Evolutionary conservation across 1,140 invertebrate species (phyloP).

Genomic region (Listronotus bonariensis): DNA sequence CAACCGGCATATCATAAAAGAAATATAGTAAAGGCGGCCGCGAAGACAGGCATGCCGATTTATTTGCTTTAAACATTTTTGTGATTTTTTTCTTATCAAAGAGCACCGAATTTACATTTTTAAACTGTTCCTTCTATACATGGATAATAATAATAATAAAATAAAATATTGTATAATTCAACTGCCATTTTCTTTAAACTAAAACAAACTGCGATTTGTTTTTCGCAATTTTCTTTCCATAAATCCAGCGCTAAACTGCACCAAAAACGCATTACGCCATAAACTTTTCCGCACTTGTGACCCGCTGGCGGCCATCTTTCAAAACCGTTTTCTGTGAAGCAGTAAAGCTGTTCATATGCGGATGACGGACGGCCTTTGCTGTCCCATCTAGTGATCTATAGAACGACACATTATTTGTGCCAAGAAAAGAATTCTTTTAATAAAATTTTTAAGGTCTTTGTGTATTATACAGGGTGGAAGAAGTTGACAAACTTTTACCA

Average conservation of each 20-base stretch:
- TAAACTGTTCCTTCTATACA: no score
- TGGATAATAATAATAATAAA: no score
- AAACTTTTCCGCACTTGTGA: slow-evolving; percentile 36
- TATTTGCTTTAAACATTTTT: no score
- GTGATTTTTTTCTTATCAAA: no score
- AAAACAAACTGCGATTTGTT: slow-evolving; percentile 3
- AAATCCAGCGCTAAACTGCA: slow-evolving; percentile 23
- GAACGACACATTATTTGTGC: slow-evolving; percentile 32
- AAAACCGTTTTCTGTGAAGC: slow-evolving; percentile 37
- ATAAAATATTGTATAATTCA: no score
- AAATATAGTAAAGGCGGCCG: no score
- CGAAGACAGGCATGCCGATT: no score
- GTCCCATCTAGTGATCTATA: slow-evolving; percentile 40
- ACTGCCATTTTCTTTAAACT: no score
- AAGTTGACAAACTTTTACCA: no score
- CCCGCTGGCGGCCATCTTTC: slow-evolving; percentile 35
- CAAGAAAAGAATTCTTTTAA: slow-evolving; percentile 26
- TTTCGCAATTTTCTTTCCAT: slow-evolving; percentile 19
- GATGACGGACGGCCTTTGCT: slow-evolving; percentile 30
- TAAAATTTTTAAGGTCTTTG: slow-evolving; percentile 6
- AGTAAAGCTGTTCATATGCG: slow-evolving; percentile 40
- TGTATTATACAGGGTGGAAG: no score
- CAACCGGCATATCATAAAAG: no score
- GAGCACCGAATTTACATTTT: no score
- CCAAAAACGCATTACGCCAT: slow-evolving; percentile 37